Evolutionary conservation across 2,888 invertebrate genomes (phyloP), one percentile per base, ranked within the genome.

Genomic region (Cantharis rufa): DNA sequence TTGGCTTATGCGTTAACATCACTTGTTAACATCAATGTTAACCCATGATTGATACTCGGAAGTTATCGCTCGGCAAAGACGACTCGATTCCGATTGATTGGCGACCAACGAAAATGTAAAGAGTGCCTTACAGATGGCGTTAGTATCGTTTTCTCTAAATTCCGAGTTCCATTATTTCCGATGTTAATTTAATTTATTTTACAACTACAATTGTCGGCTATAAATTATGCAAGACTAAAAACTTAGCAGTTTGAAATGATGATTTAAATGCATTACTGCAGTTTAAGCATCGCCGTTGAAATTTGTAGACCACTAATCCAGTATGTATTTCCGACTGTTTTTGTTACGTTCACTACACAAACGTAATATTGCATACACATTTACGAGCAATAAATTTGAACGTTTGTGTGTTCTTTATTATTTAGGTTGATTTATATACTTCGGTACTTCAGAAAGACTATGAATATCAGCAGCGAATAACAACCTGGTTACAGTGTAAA

Each of bases 301-400:
- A 69, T 73, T 73, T 69, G 73, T 73, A 73, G 27, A 68, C 69
- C 27, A 69, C 69, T 73, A 73, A 73, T 73, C 73, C 73, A 72
- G 62, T 62, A 68, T 16, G 18, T 61, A 18, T 70, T 64, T 74
- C 74, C 74, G 21, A 71, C 70, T 71, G 75, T 75, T 71, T 70
- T 62, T 74, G 69, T 64, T 70, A 72, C 64, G 62, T 66, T 28
- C 75, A 68, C 75, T 70, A 78, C 77, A 80, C 81, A 80, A 77
- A 80, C 75, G 80, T 81, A 82, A 82, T 83, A 83, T 83, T 83
- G 78, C 82, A 75, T 80, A 79, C 81, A 82, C 82, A 80, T 82
- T 83, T 82, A 83, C 80, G 82, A 79, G 78, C 83, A 76, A 82
- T 83, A 83, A 83, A 83, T 83, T 82, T 83, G 78, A 82, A 77